Evolutionary conservation across 2,888 invertebrate genomes (phyloP).

Genomic region (Drosophila meridiana): DNA sequence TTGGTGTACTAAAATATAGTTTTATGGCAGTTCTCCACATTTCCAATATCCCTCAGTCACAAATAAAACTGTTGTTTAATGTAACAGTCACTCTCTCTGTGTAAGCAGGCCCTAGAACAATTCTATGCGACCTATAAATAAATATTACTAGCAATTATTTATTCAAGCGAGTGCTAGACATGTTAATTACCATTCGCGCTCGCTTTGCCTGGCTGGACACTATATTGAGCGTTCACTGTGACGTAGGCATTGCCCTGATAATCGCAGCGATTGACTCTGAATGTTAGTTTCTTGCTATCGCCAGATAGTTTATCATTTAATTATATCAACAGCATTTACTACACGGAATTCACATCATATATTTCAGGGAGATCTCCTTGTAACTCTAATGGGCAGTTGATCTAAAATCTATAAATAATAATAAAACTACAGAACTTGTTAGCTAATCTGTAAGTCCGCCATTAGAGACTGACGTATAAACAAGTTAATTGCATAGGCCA

Average conservation of each 20-base stretch:
- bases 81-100: background rate
- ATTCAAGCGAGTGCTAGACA: constrained; percentile 19
- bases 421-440: background rate
- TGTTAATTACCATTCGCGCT: constrained; percentile 8
- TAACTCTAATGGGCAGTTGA: background rate
- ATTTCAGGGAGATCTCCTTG: background rate
- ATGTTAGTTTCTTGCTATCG: constrained; percentile 14
- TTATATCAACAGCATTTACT: constrained; percentile 14
- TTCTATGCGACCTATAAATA: constrained; percentile 1
- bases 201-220: constrained; percentile 3
- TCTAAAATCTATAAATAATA: constrained; percentile 3
- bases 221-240: constrained; percentile 17
- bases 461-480: background rate
- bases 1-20: background rate
- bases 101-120: background rate
- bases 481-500: constrained; percentile 14
- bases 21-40: no score
- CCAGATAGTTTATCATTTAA: constrained; percentile 11
- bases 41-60: background rate
- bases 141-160: constrained; percentile 24
- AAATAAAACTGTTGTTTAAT: background rate
- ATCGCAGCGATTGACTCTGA: constrained; percentile 18
- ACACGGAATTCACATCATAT: constrained; percentile 24
- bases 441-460: background rate
- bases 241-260: constrained; percentile 13